Evolutionary conservation across 1,140 invertebrate species (phyloP).

Genomic region (Drosophila orena): DNA sequence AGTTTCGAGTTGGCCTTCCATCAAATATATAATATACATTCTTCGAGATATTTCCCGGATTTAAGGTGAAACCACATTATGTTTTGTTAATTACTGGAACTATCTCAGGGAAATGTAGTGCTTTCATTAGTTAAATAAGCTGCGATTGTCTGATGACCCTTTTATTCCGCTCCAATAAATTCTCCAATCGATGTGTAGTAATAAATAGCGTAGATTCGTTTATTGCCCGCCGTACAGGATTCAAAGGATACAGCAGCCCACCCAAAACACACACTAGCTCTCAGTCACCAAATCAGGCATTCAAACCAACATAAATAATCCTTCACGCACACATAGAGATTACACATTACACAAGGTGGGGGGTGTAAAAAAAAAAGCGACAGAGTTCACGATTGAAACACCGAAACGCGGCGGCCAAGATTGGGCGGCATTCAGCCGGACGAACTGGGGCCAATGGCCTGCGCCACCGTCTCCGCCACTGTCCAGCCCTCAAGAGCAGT

Average conservation of each 20-base stretch:
- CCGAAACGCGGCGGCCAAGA: neutral
- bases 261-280: slow-evolving; percentile 1
- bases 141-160: too few species aligned
- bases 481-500: slow-evolving; percentile 93
- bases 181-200: neutral
- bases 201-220: slow-evolving; percentile 43
- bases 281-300: slow-evolving; percentile 10
- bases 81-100: neutral
- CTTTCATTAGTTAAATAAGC: neutral
- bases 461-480: slow-evolving; percentile 91
- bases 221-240: slow-evolving; percentile 26
- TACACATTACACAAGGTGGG: slow-evolving; percentile 10
- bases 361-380: neutral
- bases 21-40: too few species aligned
- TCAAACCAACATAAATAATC: slow-evolving; percentile 32
- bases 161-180: neutral
- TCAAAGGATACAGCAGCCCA: slow-evolving; percentile 2
- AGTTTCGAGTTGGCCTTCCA: too few species aligned
- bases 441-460: slow-evolving; percentile 70
- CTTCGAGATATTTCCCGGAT: neutral
- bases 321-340: slow-evolving; percentile 20
- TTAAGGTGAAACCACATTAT: too few species aligned
- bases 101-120: neutral
- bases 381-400: neutral
- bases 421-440: slow-evolving; percentile 12